These are phyloP conservation scores for Argyrosomus japonicus DNA, from an alignment of 2,113 vertebrate genomes.

Conservation along the genomic window DNA sequence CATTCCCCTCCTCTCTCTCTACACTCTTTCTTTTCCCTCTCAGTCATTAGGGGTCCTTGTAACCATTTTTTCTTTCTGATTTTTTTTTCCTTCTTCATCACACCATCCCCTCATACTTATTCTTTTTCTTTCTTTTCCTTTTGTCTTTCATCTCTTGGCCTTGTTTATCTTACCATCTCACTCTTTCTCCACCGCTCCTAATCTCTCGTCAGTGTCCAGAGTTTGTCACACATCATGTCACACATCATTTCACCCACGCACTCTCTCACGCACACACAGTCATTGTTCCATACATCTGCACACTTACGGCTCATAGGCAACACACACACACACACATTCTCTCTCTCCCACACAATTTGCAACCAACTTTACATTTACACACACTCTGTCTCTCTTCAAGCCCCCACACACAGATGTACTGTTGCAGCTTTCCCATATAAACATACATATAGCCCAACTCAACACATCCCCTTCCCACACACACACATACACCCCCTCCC, in stretches of 20 bases:
- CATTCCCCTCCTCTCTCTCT: conserved; percentile 35
- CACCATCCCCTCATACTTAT: neutral
- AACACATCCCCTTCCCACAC: conserved; percentile 55
- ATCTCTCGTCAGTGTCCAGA: neutral
- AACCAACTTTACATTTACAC: conserved; percentile 21
- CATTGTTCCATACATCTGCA: conserved; percentile 18
- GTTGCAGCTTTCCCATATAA: conserved; percentile 39
- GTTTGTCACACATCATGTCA: conserved; percentile 1
- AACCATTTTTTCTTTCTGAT: neutral
- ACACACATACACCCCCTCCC: conserved; percentile 28
- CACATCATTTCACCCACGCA: neutral
- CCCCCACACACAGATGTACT: conserved; percentile 40
- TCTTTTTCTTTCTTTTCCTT: neutral
- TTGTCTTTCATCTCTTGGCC: neutral
- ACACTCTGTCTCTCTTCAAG: conserved; percentile 10
- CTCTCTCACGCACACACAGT: conserved; percentile 3
- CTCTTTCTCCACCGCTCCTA: neutral
- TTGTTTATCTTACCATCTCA: conserved; percentile 9
- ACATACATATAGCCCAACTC: conserved; percentile 56
- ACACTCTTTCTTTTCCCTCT: conserved; percentile 42
- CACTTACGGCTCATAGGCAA: neutral
- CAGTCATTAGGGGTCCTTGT: conserved; percentile 24
- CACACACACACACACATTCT: neutral
- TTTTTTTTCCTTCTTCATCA: neutral
- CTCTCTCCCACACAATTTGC: neutral